phyloP scores from a whole-genome alignment of 2,888 invertebrate species.

The Pristionchus japonicus region DNA sequence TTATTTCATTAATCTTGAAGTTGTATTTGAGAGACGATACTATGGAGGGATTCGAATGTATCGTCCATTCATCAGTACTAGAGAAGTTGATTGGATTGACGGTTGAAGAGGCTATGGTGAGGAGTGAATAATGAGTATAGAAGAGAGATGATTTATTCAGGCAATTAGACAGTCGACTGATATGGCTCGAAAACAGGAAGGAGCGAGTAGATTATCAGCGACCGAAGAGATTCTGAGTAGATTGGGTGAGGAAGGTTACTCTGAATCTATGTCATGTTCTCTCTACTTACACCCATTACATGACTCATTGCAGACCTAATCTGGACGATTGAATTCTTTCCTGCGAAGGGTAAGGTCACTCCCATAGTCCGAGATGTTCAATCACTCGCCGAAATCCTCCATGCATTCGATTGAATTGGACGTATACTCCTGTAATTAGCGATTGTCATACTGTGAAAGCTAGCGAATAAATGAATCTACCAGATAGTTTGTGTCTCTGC shows the following conservation, averaged over 20 bases:
- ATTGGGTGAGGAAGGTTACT: background rate
- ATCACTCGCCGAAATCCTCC: constrained; percentile 17
- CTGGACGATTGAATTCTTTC: constrained; percentile 37
- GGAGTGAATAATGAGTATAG: background rate
- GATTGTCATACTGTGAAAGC: background rate
- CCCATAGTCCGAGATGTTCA: constrained; percentile 30
- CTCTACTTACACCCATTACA: background rate
- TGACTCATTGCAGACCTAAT: constrained; percentile 26
- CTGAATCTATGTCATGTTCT: background rate
- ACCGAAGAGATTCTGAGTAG: background rate
- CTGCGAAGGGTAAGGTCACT: background rate
- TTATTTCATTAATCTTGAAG: background rate
- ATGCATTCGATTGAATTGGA: constrained; percentile 10
- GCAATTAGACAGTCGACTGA: constrained; percentile 8
- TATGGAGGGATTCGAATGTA: background rate
- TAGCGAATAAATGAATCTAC: background rate
- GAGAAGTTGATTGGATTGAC: constrained; percentile 32
- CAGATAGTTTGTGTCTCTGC: background rate
- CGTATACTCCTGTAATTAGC: background rate
- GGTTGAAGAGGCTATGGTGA: constrained; percentile 29
- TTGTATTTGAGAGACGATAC: background rate
- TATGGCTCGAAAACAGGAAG: background rate
- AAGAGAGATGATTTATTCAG: background rate
- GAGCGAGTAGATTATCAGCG: constrained; percentile 16
- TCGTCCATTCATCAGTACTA: constrained; percentile 34